Evolutionary conservation across 2,113 vertebrate species (phyloP), one percentile per base, ranked within the genome.

Genomic region (Anarrhichthys ocellatus): DNA sequence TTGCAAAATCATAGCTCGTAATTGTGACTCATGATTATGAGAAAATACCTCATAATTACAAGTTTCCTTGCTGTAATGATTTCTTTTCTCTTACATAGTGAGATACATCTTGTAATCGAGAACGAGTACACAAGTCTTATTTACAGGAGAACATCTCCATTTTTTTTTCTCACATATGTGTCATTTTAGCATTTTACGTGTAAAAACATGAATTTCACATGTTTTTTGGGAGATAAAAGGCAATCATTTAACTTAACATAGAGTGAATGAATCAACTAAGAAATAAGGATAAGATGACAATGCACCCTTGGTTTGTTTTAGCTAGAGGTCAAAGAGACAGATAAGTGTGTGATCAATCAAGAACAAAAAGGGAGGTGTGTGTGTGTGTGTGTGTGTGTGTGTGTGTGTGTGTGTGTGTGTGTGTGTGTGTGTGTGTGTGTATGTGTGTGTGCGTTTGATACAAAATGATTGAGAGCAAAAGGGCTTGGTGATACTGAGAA

Each of bases 321-420:
- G 63, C 29, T 65, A 27, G 69, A 70, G 70, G 69, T 65, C 63
- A 86, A 50, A 59, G n/a, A 70, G 18, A 32, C 24, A 64, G 70
- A 78, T 61, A 75, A 14, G 50, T 7, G 82, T 79, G 58, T 68
- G 73, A 76, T 83, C 38, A 75, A 62, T 67, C 27, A 63, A 74
- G 15, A n/a, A 20, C 4, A 62, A 18, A 6, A 46, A 2, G 22
- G 20, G 20, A 11, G 7, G 15, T 62, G 62, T 52, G 34, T 15
- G 1, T 59, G 27, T 69, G 40, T 38, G 52, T 73, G 72, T 73
- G 34, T 46, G 24, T 61, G 50, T 77, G 24, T 48, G 52, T 36
- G 52, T 54, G 63, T 52, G 73, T 27, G 50, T 61, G 56, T n/a
- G 59, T 24, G 73, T 24, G 59, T 50, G n/a, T 59, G 56, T 61